A percentile compares a stretch with the other conserved stretches of the same genome.
phyloP scores from a whole-genome alignment of 2,113 vertebrate genomes.

The Calonectris borealis region DNA sequence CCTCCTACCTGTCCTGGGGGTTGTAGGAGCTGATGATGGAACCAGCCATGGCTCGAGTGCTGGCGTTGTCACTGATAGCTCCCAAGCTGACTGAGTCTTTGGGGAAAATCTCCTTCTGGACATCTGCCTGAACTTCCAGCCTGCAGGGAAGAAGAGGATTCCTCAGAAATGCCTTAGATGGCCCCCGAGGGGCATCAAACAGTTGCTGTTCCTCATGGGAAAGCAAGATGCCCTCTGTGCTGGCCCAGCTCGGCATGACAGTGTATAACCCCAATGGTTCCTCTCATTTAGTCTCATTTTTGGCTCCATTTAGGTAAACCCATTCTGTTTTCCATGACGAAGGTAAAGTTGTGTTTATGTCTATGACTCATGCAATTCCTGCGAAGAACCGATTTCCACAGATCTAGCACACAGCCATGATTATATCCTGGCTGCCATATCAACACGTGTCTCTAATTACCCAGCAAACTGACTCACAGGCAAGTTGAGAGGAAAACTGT shows the following conservation, averaged over 20 bases:
- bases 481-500: background rate
- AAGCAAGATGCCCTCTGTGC: background rate
- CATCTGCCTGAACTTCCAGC: conserved; percentile 91
- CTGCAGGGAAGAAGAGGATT: conserved; percentile 66
- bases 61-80: conserved; percentile 93
- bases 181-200: background rate
- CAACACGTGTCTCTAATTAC: conserved; percentile 57
- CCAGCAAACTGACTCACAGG: conserved; percentile 22
- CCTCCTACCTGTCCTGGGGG: conserved; percentile 92
- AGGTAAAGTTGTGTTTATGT: conserved; percentile 5
- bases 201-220: accelerated
- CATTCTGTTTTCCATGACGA: conserved; percentile 46
- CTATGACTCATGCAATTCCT: conserved; percentile 64
- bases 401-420: background rate
- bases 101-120: conserved; percentile 88
- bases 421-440: conserved; percentile 21
- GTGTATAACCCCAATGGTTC: background rate
- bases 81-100: conserved; percentile 94
- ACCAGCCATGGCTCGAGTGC: conserved; percentile 97
- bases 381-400: conserved; percentile 38
- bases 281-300: background rate
- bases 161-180: conserved; percentile 33
- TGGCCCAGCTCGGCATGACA: background rate
- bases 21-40: conserved; percentile 99
- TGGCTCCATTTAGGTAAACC: conserved; percentile 22